Conservation (phyloP, 1,140 invertebrate species). For the Drosophila biarmipes region DNA sequence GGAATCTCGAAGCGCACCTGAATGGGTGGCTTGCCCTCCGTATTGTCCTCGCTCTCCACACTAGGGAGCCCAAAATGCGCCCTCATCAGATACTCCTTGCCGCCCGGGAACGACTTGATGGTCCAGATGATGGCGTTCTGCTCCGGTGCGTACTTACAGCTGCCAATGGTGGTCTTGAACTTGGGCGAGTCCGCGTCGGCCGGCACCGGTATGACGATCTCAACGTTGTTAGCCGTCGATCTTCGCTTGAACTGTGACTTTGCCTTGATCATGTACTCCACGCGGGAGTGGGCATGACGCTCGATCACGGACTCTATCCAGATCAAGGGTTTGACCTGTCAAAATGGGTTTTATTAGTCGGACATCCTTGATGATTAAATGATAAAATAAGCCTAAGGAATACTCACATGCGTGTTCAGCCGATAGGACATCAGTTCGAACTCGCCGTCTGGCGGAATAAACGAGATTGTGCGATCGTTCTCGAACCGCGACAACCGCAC, state of each 20-base stretch:
- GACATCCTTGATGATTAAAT: not conserved
- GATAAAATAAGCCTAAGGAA: not conserved
- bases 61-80: conserved; percentile 99
- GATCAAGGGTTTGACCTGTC: conserved; percentile 96
- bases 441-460: conserved; percentile 99
- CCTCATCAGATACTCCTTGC: conserved; percentile 99
- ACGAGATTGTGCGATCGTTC: conserved; percentile 99
- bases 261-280: conserved; percentile 99
- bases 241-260: conserved; percentile 99
- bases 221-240: conserved; percentile 99
- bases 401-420: conserved; percentile 95
- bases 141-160: conserved; percentile 98
- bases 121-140: conserved; percentile 99
- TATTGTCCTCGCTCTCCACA: conserved; percentile 95
- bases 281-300: conserved; percentile 98
- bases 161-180: conserved; percentile 99
- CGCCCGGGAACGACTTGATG: conserved; percentile 99
- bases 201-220: conserved; percentile 99
- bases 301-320: conserved; percentile 99
- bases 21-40: conserved; percentile 98
- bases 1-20: conserved; percentile 99
- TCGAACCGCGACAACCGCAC: conserved; percentile 98
- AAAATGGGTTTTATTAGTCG: conserved; percentile 1
- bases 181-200: conserved; percentile 99
- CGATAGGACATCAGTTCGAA: conserved; percentile 99